Conservation (phyloP, 2,888 invertebrate species). For the Zootermopsis nevadensis region DNA sequence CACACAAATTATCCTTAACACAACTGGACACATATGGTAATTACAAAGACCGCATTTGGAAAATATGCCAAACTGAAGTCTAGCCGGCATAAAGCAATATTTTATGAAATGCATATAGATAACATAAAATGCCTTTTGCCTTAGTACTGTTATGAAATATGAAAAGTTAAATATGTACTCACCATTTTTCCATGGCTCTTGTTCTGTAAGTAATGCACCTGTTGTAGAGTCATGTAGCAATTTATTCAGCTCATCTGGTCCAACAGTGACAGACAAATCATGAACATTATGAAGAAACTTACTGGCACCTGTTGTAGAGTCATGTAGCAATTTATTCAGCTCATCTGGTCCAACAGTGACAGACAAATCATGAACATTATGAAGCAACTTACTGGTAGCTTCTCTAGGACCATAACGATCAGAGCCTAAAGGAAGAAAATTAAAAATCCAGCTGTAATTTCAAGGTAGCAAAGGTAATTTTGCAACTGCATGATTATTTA, state of each 20-base stretch:
- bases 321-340: neutral
- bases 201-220: conserved; percentile 13
- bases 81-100: no score
- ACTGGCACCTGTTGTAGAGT: neutral
- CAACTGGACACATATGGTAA: no score
- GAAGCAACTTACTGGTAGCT: neutral
- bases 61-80: no score
- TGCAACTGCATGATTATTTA: no score
- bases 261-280: neutral
- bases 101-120: no score
- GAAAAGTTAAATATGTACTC: neutral
- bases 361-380: neutral
- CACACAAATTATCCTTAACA: no score
- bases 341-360: neutral
- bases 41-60: no score
- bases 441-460: neutral
- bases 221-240: neutral
- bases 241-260: neutral
- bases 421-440: neutral
- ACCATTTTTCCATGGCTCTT: conserved; percentile 36
- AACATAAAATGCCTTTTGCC: neutral
- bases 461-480: no score
- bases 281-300: neutral
- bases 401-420: neutral
- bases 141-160: neutral